phyloP scores from a whole-genome alignment of 2,888 invertebrate genomes.

The Tyria jacobaeae region DNA sequence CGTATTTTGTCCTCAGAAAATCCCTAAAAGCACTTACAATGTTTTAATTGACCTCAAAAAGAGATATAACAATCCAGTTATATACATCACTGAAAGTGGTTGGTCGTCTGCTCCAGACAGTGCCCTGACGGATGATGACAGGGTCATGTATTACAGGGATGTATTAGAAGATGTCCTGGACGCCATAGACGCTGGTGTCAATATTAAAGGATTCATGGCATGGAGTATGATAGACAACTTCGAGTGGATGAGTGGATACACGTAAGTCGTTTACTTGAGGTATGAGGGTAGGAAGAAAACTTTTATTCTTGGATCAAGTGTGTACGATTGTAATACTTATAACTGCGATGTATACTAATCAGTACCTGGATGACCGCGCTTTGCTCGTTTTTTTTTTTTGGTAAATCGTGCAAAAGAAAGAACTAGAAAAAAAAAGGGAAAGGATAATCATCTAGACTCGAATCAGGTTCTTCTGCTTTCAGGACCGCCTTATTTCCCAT shows the following conservation, averaged over 20 bases:
- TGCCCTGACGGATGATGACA: conserved; percentile 74
- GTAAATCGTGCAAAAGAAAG: no score
- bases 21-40: conserved; percentile 87
- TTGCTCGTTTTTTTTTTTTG: no score
- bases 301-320: no score
- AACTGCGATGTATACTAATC: no score
- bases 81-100: conserved; percentile 88
- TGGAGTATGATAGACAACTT: conserved; percentile 90
- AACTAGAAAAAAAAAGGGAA: no score
- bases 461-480: no score
- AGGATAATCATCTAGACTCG: no score
- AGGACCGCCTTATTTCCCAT: no score
- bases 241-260: conserved; percentile 88
- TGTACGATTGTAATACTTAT: no score
- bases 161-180: conserved; percentile 76
- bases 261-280: conserved; percentile 66
- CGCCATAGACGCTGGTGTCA: conserved; percentile 71
- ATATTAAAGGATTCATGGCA: conserved; percentile 83
- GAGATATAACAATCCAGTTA: conserved; percentile 80
- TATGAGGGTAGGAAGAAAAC: no score
- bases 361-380: no score
- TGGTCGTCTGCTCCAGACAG: conserved; percentile 68
- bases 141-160: conserved; percentile 74
- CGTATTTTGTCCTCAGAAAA: conserved; percentile 61
- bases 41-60: conserved; percentile 79